Conservation (phyloP, 2,113 vertebrate genomes). For the Phainopepla nitens region DNA sequence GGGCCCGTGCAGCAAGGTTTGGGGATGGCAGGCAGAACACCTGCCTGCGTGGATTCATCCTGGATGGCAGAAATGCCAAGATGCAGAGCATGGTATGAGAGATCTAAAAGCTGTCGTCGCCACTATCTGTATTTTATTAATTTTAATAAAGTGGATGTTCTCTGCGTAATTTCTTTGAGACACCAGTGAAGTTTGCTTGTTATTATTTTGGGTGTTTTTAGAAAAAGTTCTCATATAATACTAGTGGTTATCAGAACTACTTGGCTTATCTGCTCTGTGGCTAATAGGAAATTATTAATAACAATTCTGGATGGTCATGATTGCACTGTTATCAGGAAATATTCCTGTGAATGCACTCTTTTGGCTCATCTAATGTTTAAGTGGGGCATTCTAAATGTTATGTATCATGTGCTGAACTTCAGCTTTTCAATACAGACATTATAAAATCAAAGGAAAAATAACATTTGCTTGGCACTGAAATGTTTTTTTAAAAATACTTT, state of each 20-base stretch:
- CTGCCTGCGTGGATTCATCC: not conserved
- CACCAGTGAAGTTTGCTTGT: not conserved
- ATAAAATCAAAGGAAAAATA: not conserved
- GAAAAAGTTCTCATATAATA: not conserved
- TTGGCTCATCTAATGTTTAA: not conserved
- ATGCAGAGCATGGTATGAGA: not conserved
- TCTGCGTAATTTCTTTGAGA: not conserved
- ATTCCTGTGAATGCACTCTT: not conserved
- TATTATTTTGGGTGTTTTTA: not conserved
- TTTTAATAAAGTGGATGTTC: not conserved
- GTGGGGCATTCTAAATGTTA: not conserved
- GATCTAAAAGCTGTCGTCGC: not conserved
- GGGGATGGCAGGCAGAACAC: not conserved
- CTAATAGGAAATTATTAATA: constrained; percentile 5
- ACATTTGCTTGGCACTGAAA: not conserved
- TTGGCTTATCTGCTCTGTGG: not conserved
- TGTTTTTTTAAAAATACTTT: not conserved
- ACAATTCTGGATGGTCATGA: not conserved
- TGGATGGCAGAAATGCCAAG: not conserved
- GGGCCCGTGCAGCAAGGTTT: not conserved
- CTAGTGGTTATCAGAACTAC: not conserved
- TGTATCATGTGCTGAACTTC: not conserved
- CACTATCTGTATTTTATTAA: not conserved
- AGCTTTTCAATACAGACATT: not conserved
- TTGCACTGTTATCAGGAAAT: not conserved